Base-by-base conservation (phyloP, 2,888 invertebrate genomes). In the Eilema depressum region DNA sequence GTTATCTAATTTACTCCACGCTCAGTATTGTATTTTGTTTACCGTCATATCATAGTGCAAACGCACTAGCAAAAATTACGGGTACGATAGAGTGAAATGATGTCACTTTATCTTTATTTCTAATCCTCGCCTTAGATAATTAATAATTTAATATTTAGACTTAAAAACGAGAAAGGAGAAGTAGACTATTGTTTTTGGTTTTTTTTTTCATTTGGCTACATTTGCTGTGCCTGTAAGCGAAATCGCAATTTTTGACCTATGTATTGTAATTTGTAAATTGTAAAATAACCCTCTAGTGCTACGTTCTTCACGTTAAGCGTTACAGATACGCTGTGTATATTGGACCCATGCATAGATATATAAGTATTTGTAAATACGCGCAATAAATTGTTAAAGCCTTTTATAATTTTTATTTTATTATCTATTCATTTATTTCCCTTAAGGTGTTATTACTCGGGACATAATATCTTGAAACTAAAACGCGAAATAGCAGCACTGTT, bases 331-430 rank as follows among this genome's bases (percentile, higher is more conserved):
- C 70, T 75, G 68, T 80, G 75, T 79, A 75, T 76, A 79, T 82
- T 76, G 73, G 77, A 79, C 75, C 68, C 62, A 68, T 75, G 73
- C 74, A 75, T 73, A 75, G 70, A 62, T 66, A 61, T 63, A 53
- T 75, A 77, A 81, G 75, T 70, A 75, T 73, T 73, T 83, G 83
- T 83, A 82, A 77, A 83, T 77, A 82, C 25, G 68, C 66, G 71
- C 79, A 83, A 83, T 83, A 83, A 83, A 77, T 66, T 76, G 80
- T 82, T 80, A 73, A 80, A 79, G 72, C 73, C 75, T 75, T 66
- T 71, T 17, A 65, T 66, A 64, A 66, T 59, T 75, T 77, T 81
- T 73, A 76, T 83, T 81, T 74, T 56, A 67, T 8, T 60, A 17
- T 59, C 37, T 30, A 23, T 17, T 30, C 8, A n/a, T 37, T 26